Evolutionary conservation across 1,140 invertebrate species (phyloP).

Genomic region (Probaryconus sp.): DNA sequence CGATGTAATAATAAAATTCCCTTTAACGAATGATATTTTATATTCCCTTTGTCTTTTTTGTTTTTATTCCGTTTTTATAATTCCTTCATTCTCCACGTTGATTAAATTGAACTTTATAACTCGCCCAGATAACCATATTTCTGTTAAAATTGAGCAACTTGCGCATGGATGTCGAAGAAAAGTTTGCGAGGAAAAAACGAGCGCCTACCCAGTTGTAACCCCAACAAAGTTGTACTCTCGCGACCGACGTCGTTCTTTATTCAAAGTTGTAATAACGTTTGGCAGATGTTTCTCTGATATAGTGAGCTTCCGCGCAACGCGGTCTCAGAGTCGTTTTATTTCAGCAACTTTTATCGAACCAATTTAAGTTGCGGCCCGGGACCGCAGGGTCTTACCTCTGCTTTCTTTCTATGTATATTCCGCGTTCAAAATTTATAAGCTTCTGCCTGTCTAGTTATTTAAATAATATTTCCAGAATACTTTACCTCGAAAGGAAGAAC

Average conservation of each 20-base stretch:
- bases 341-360: constrained; percentile 78
- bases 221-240: constrained; percentile 51
- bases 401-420: constrained; percentile 41
- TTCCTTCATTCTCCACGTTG: too few species aligned
- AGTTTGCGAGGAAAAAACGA: constrained; percentile 58
- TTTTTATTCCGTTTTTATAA: too few species aligned
- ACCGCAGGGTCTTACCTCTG: constrained; percentile 50
- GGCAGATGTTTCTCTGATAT: constrained; percentile 79
- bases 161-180: constrained; percentile 52
- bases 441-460: constrained; percentile 46
- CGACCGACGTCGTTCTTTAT: constrained; percentile 74
- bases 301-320: constrained; percentile 63
- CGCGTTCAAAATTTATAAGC: constrained; percentile 41
- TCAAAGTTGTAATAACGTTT: constrained; percentile 79
- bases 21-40: too few species aligned
- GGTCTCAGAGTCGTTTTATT: constrained; percentile 72
- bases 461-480: constrained; percentile 30
- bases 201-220: constrained; percentile 51
- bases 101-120: too few species aligned
- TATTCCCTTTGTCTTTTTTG: too few species aligned
- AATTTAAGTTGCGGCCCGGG: constrained; percentile 77
- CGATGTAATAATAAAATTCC: too few species aligned
- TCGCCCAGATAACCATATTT: too few species aligned
- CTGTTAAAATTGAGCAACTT: constrained; percentile 31
- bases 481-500: constrained; percentile 17